Conservation (phyloP, 53 echinoderm and acorn worm genomes). For the Zoroaster sp. region DNA sequence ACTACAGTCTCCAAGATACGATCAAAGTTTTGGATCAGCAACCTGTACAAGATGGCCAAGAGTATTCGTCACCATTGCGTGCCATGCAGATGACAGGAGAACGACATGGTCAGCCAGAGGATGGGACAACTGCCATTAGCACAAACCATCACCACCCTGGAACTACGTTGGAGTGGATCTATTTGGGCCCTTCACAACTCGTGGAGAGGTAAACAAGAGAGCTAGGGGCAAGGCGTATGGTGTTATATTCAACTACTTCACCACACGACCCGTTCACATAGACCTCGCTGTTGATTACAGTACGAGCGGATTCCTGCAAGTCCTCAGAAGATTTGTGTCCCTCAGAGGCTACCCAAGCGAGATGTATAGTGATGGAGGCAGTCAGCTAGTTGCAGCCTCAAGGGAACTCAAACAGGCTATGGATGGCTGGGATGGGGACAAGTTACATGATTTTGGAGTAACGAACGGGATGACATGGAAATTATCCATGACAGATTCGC, state of each 20-base stretch:
- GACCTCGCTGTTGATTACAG: slow-evolving; percentile 54
- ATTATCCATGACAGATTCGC: slow-evolving; percentile 54
- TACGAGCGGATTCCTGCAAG: slow-evolving; percentile 34
- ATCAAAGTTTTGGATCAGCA: slow-evolving; percentile 6
- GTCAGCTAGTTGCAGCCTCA: slow-evolving; percentile 43
- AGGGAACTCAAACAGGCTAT: background rate
- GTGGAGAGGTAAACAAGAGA: slow-evolving; percentile 54
- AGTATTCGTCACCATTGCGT: background rate
- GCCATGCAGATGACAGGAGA: slow-evolving; percentile 4
- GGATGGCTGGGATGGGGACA: background rate
- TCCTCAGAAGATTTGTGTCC: slow-evolving; percentile 50
- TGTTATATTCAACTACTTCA: slow-evolving; percentile 52
- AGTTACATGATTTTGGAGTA: slow-evolving; percentile 8
- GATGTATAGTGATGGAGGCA: slow-evolving; percentile 53
- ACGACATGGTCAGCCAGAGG: background rate
- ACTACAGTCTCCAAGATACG: slow-evolving; percentile 50
- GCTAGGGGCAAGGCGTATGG: slow-evolving; percentile 43
- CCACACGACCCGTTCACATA: slow-evolving; percentile 48
- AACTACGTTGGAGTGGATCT: slow-evolving; percentile 49
- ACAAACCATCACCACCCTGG: slow-evolving; percentile 62
- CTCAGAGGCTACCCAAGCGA: slow-evolving; percentile 53
- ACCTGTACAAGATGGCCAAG: background rate
- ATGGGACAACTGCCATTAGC: slow-evolving; percentile 15
- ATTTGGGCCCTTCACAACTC: slow-evolving; percentile 48
- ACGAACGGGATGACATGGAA: slow-evolving; percentile 37